Percentiles rank a stretch among this genome's conserved stretches.
Conservation (phyloP, 35 echinoderm and acorn worm species). For the Amphiura filiformis region DNA sequence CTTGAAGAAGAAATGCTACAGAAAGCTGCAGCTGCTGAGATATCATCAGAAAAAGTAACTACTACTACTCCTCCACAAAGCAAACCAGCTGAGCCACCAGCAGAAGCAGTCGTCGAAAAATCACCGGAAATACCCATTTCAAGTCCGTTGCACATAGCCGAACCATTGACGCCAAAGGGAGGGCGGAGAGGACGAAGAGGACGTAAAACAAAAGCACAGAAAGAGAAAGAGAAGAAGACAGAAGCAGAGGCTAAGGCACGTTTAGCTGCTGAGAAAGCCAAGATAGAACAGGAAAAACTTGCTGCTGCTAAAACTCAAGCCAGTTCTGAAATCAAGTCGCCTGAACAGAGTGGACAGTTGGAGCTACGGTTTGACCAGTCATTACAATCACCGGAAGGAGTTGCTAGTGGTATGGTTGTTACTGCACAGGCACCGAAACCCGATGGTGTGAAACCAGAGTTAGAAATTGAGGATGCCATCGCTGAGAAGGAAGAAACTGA, state of each 20-base stretch:
- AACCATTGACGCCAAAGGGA: background rate
- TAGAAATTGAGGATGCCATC: conserved; percentile 29
- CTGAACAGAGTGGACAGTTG: background rate
- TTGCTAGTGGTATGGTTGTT: background rate
- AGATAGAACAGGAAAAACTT: conserved; percentile 5
- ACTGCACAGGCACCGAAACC: background rate
- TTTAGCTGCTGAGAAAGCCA: background rate
- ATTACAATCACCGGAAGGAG: background rate
- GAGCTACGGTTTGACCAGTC: background rate
- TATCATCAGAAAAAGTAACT: background rate
- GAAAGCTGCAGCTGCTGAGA: background rate
- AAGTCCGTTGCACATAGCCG: background rate
- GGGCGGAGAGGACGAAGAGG: conserved; percentile 7
- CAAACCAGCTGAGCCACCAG: background rate
- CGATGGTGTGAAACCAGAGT: background rate
- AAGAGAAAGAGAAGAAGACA: conserved; percentile 31
- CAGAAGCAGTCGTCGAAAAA: conserved; percentile 8
- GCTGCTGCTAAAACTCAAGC: background rate
- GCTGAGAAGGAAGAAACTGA: conserved; percentile 53
- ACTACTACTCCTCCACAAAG: background rate
- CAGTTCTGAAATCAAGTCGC: background rate
- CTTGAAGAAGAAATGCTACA: background rate
- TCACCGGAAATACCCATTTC: conserved; percentile 13
- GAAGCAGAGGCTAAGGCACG: conserved; percentile 7
- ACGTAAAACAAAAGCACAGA: background rate